phyloP scores from a whole-genome alignment of 1,140 invertebrate species.

The Adoxophyes honmai region DNA sequence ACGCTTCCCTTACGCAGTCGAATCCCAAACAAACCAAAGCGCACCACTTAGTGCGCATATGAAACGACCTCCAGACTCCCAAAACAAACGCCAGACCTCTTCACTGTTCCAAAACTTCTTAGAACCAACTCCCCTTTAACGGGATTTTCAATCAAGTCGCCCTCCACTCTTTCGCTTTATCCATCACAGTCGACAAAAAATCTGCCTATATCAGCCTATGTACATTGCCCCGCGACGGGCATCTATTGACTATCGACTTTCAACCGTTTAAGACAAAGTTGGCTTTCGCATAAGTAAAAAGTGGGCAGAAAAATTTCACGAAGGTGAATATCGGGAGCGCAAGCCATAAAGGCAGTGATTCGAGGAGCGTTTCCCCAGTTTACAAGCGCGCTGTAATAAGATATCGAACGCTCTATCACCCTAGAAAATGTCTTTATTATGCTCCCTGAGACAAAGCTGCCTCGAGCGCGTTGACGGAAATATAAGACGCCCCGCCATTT shows the following conservation, averaged over 20 bases:
- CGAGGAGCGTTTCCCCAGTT: conserved; percentile 58
- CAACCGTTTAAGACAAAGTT: conserved; percentile 19
- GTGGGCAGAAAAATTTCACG: conserved; percentile 32
- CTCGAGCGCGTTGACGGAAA: conserved; percentile 17
- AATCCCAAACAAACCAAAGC: too few species aligned
- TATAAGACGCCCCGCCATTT: conserved; percentile 16
- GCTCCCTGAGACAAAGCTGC: conserved; percentile 41
- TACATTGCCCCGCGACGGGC: conserved; percentile 18
- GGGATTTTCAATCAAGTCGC: conserved; percentile 56
- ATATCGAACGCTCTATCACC: conserved; percentile 61
- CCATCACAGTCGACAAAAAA: conserved; percentile 60
- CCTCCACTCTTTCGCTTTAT: conserved; percentile 46
- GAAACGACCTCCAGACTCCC: not conserved
- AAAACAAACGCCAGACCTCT: conserved; percentile 16
- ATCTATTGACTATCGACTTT: not conserved
- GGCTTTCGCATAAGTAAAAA: conserved; percentile 25
- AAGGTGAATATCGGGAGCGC: conserved; percentile 58
- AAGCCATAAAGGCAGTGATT: conserved; percentile 62
- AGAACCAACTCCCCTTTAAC: conserved; percentile 33
- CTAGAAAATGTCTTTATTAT: conserved; percentile 62
- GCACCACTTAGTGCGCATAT: too few species aligned
- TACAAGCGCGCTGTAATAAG: conserved; percentile 63
- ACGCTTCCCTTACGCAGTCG: too few species aligned
- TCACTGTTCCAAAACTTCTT: conserved; percentile 23
- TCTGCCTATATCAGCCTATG: conserved; percentile 48